Evolutionary conservation across 2,113 vertebrate species (phyloP).

Genomic region (Takifugu flavidus): DNA sequence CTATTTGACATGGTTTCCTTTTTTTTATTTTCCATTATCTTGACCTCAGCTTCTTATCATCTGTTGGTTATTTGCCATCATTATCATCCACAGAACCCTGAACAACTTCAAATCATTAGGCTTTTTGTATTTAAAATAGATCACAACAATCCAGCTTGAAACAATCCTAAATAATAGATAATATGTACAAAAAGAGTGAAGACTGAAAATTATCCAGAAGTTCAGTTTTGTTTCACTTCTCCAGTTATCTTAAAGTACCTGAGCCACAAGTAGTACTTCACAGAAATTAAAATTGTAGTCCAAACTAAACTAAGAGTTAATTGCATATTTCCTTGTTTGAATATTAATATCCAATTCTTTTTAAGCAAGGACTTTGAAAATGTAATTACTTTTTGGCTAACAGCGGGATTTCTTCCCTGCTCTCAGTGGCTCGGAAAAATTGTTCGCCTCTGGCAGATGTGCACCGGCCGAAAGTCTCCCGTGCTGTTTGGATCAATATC

Average conservation of each 20-base stretch:
- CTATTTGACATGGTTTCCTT: slow-evolving; percentile 10
- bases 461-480: slow-evolving; percentile 7
- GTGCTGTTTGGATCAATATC: slow-evolving; percentile 36
- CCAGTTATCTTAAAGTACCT: slow-evolving; percentile 16
- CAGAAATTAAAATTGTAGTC: too few species aligned
- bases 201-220: background rate
- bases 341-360: background rate
- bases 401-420: background rate
- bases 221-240: slow-evolving; percentile 6
- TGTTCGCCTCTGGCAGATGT: slow-evolving; percentile 11
- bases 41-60: too few species aligned
- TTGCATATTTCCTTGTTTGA: background rate
- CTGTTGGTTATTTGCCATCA: too few species aligned
- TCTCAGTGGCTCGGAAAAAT: slow-evolving; percentile 16
- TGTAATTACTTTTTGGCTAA: slow-evolving; percentile 17
- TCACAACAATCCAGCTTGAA: too few species aligned
- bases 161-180: too few species aligned
- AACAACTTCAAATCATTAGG: too few species aligned
- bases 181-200: too few species aligned
- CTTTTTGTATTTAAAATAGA: too few species aligned
- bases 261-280: too few species aligned
- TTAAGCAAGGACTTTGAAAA: background rate
- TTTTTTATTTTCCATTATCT: background rate
- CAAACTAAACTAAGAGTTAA: background rate
- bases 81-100: too few species aligned